Conservation (phyloP, 2,888 invertebrate species). For the Boloria euphrosyne region DNA sequence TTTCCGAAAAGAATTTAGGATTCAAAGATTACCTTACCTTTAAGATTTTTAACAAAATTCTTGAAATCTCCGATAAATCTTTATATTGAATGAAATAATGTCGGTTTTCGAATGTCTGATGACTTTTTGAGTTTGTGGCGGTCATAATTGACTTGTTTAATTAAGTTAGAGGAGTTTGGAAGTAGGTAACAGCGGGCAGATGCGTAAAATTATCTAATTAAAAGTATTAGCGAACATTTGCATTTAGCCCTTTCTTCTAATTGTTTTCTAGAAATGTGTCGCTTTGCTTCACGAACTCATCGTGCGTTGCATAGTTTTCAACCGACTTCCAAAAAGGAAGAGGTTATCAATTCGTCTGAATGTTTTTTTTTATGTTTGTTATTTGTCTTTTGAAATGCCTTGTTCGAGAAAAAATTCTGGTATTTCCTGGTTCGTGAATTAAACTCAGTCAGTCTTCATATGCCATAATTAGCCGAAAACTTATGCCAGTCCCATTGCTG, state of each 20-base stretch:
- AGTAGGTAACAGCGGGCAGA: slow-evolving; percentile 46
- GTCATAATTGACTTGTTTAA: slow-evolving; percentile 39
- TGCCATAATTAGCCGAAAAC: too few relatives aligned
- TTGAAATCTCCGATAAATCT: not conserved
- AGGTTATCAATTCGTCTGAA: too few relatives aligned
- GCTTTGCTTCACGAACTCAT: too few relatives aligned
- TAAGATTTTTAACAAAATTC: slow-evolving; percentile 23
- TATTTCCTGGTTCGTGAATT: too few relatives aligned
- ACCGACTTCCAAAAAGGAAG: too few relatives aligned
- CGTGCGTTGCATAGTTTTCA: too few relatives aligned
- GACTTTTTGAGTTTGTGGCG: not conserved
- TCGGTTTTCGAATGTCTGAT: not conserved
- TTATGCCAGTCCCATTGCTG: too few relatives aligned
- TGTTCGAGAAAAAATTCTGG: too few relatives aligned
- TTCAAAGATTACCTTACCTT: slow-evolving; percentile 35
- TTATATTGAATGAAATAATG: slow-evolving; percentile 3
- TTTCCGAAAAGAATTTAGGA: slow-evolving; percentile 37
- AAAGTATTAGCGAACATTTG: slow-evolving; percentile 48
- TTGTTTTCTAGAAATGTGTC: slow-evolving; percentile 14
- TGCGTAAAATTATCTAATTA: slow-evolving; percentile 51
- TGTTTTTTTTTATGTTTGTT: too few relatives aligned
- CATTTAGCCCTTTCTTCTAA: slow-evolving; percentile 41
- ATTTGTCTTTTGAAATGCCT: too few relatives aligned
- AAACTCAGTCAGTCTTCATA: too few relatives aligned
- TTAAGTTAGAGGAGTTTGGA: slow-evolving; percentile 42